Evolutionary conservation across 2,797 vertebrate species (phyloP).

Genomic region (Falco rusticolus): DNA sequence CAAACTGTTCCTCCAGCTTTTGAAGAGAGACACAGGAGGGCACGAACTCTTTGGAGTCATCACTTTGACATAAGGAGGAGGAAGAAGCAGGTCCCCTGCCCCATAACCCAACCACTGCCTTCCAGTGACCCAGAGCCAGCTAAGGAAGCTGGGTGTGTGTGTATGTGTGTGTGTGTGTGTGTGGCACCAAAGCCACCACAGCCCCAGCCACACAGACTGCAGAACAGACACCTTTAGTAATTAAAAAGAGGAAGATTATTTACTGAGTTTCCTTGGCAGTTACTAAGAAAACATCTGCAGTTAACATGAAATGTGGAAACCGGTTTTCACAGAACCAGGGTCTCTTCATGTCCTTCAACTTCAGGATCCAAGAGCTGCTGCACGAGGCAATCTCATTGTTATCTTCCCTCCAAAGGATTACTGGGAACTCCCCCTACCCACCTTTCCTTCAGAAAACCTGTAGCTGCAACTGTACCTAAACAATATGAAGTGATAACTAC

Average conservation of each 20-base stretch:
- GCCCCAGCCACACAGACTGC: not conserved
- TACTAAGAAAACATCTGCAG: not conserved
- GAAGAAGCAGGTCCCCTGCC: accelerated
- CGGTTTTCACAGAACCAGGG: not conserved
- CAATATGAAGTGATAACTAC: not conserved
- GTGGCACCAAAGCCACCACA: not conserved
- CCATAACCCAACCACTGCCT: not conserved
- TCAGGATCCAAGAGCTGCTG: not conserved
- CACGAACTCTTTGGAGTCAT: not conserved
- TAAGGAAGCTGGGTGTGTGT: not conserved
- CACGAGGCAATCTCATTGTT: not conserved
- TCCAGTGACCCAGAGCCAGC: not conserved
- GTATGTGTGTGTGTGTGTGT: no score
- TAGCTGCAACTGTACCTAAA: not conserved
- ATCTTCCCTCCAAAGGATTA: not conserved
- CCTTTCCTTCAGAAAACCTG: not conserved
- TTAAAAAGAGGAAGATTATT: not conserved
- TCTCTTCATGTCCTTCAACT: not conserved
- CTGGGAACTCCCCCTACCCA: not conserved
- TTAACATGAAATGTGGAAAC: not conserved
- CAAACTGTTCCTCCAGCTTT: not conserved
- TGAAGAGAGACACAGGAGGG: not conserved
- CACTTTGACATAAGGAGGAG: not conserved
- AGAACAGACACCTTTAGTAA: not conserved
- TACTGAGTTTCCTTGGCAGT: not conserved